Evolutionary conservation across 92 coral and sea anemone genomes (phyloP), one percentile per base, ranked within the genome.

Genomic region (Zoanthus gigantus): DNA sequence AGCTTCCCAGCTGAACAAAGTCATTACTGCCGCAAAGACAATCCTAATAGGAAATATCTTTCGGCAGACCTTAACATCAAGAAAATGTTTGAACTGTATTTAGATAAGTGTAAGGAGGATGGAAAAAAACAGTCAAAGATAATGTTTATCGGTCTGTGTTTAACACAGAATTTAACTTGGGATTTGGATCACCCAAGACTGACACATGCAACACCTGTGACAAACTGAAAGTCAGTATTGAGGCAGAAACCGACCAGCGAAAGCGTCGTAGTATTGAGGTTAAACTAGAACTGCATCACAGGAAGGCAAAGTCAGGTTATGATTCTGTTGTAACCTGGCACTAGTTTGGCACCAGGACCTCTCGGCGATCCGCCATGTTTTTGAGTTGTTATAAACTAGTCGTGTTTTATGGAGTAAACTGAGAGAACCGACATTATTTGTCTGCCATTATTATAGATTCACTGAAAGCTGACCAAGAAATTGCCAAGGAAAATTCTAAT

Each of bases 171-270:
- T 92, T 88, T 73, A 85, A 92, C 75, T 47, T 92, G 30, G 67
- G 66, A 48, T 92, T 92, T 83, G 90, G 78, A 47, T 60, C 83
- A 65, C 88, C 92, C 83, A 80, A 89, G 86, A 89, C 77, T 72
- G 90, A 89, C 77, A 92, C 90, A 53, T 89, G 94, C 42, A 85
- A 88, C 61, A 88, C 78, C 16, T 82, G 88, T 82, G 91, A 88
- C 84, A 78, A 48, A 46, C 79, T 88, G 79, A 60, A 82, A 34
- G 79, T 79, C 18, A 82, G 78, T 30, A 78, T 74, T 71, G 50
- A 71, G 85, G 85, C 91, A 71, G 82, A 82, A 73, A 82, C 69
- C 31, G 87, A 88, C 54, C 76, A 81, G 83, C 83, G 61, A 74
- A 88, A 88, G 82, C 88, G 42, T 47, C 28, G 15, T 44, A 48